Evolutionary conservation across 35 echinoderm and acorn worm genomes (phyloP), one percentile per base, ranked within the genome.

Genomic region (Chiridota heheva): DNA sequence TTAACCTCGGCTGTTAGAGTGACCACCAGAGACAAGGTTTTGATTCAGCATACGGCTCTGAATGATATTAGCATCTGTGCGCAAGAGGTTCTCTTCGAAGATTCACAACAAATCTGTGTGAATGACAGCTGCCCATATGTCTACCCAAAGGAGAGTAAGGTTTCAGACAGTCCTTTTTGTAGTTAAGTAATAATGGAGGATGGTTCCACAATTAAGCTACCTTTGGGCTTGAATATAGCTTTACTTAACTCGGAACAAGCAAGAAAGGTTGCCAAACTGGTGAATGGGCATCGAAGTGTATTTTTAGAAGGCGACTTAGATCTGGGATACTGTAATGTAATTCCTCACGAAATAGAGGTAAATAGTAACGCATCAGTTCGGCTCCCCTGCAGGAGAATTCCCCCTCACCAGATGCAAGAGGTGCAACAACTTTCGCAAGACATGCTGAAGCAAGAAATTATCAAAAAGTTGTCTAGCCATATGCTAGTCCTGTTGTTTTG

Each of bases 401-500:
- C 72, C 7, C 64, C 89, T 39, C 5, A 47, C 5, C 35, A 81
- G 26, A 51, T 55, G 7, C 17, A 18, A 27, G 83, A 92, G 30
- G 78, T 93, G 7, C 69, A 73, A 40, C 10, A 59, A 40, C 43
- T 76, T 0, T 44, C 87, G 37, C 76, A 87, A 41, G 78, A 87
- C 0, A 68, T 87, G 59, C 16, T 87, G 26, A 77, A 86, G n/a
- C 48, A 81, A 60, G 72, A 44, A 12, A 83, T 92, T 5, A 92
- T 92, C 46, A 73, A 55, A 36, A 12, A 36, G 5, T 92, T 78
- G 4, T n/a, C 10, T 2, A 92, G 90, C 84, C 90, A 1, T 93
- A 87, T 83, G 84, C 90, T 1, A 83, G 78, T 62, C 84, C 84
- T 36, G 80, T 87, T 2, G 90, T 93, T 4, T 31, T 84, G 24